These are phyloP conservation scores for Drosophila paramelanica DNA, from an alignment of 2,888 invertebrate species.

Conservation along the genomic window DNA sequence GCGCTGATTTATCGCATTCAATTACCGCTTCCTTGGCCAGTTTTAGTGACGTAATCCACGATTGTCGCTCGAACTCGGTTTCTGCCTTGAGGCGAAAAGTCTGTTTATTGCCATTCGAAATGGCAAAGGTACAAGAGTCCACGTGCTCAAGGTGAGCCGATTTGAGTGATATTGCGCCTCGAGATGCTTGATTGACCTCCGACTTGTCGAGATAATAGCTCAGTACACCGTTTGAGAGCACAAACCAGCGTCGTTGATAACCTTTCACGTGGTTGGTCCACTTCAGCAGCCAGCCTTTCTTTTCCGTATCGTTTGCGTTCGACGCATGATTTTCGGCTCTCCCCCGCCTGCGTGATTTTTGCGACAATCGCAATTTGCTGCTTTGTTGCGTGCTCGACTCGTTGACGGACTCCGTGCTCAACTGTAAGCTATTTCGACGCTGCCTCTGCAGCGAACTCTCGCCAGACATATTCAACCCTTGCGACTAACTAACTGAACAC, in stretches of 20 bases:
- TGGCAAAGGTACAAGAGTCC: conserved; percentile 97
- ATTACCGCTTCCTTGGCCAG: conserved; percentile 92
- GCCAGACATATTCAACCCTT: conserved; percentile 45
- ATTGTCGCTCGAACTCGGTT: conserved; percentile 97
- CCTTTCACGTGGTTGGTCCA: conserved; percentile 99
- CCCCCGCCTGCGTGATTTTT: conserved; percentile 23
- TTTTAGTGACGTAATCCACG: conserved; percentile 99
- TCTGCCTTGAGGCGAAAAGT: conserved; percentile 94
- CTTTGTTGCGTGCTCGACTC: not conserved
- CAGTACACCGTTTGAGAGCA: conserved; percentile 97
- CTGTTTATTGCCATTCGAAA: conserved; percentile 98
- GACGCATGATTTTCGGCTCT: not conserved
- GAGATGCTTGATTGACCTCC: conserved; percentile 98
- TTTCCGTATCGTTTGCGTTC: conserved; percentile 77
- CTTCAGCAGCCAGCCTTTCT: conserved; percentile 96
- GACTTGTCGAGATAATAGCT: conserved; percentile 95
- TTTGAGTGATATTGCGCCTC: conserved; percentile 98
- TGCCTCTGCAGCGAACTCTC: conserved; percentile 25
- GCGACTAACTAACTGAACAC: conserved; percentile 26
- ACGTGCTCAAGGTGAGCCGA: conserved; percentile 97
- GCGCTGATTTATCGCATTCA: conserved; percentile 88
- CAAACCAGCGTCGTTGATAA: conserved; percentile 99
- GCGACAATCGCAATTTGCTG: conserved; percentile 27
- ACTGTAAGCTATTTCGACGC: conserved; percentile 16
- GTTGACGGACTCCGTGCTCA: conserved; percentile 3